Base-by-base conservation (phyloP, 2,797 vertebrate genomes). In the Otolemur crassicaudatus region DNA sequence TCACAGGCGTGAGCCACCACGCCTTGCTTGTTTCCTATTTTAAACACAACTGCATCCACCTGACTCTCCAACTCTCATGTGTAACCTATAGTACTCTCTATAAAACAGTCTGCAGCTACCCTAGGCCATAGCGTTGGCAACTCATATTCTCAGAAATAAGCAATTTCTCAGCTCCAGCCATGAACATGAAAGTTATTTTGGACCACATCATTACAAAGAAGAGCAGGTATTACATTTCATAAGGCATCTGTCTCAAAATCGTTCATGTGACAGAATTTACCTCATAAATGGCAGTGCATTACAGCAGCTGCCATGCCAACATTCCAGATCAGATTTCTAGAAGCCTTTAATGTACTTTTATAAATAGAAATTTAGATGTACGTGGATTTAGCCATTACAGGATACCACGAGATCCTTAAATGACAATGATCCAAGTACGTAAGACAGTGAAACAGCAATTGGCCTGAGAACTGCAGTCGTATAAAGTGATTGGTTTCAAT, bases 121-220 rank as follows among this genome's bases (percentile, higher is more conserved):
- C 70, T 70, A 82, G 88, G 29, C 8, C 92, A 79, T 17, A n/a
- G 69, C 10, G 8, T 4, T 67, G 58, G 27, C 67, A 95, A 91
- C 7, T 90, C 87, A 75, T 91, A 88, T 98, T 91, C 72, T 96
- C 73, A 90, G 81, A 83, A 86, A 81, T 37, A 87, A 87, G 83
- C 87, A 93, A 93, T 53, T n/a, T 94, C 20, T 9, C n/a, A 80
- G 86, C 91, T 91, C 31, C 46, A 93, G 70, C 49, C 84, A 0
- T 43, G 95, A 94, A 81, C 46, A 7, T 69, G 20, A 56, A 82
- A 88, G 86, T 72, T 95, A 97, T 93, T 87, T 43, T 67, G 83
- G 86, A 75, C 53, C 27, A 43, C 16, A 65, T 40, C 43, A 88
- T 70, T 92, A 92, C 23, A 14, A 94, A 96, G 58, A 95, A 90